Evolutionary conservation across 2,113 vertebrate genomes (phyloP).

Genomic region (Pungitius pungitius): DNA sequence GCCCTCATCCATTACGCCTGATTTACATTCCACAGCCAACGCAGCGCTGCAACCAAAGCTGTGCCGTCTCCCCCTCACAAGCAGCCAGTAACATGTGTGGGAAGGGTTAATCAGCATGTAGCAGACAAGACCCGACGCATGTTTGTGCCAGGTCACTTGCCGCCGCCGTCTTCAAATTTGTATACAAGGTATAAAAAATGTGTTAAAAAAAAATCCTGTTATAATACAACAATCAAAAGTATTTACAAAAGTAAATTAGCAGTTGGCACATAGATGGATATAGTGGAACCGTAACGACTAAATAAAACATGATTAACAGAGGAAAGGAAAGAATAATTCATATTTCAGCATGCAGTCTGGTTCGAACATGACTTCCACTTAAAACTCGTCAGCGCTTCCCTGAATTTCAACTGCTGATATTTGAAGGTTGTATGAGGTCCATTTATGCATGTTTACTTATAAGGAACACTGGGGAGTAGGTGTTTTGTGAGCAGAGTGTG

Average conservation of each 20-base stretch:
- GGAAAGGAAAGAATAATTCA: constrained; percentile 7
- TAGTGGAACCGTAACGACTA: constrained; percentile 37
- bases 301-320: constrained; percentile 56
- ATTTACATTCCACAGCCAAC: constrained; percentile 70
- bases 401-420: constrained; percentile 51
- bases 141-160: constrained; percentile 41
- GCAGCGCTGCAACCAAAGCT: constrained; percentile 59
- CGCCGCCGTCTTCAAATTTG: background rate
- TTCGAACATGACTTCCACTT: constrained; percentile 38
- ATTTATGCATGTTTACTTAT: constrained; percentile 74
- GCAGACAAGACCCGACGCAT: constrained; percentile 1
- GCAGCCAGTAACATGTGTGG: constrained; percentile 21
- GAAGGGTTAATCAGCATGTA: constrained; percentile 41
- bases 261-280: constrained; percentile 33
- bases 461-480: constrained; percentile 65
- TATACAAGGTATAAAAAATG: constrained; percentile 12
- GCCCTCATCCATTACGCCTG: constrained; percentile 72
- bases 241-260: constrained; percentile 33
- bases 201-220: constrained; percentile 41
- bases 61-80: constrained; percentile 40
- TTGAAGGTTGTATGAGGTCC: constrained; percentile 58
- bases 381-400: constrained; percentile 34
- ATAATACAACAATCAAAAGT: too few species aligned
- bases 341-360: constrained; percentile 47
- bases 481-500: constrained; percentile 67